Evolutionary conservation across 2,113 vertebrate genomes (phyloP).

Genomic region (Ginglymostoma cirratum): DNA sequence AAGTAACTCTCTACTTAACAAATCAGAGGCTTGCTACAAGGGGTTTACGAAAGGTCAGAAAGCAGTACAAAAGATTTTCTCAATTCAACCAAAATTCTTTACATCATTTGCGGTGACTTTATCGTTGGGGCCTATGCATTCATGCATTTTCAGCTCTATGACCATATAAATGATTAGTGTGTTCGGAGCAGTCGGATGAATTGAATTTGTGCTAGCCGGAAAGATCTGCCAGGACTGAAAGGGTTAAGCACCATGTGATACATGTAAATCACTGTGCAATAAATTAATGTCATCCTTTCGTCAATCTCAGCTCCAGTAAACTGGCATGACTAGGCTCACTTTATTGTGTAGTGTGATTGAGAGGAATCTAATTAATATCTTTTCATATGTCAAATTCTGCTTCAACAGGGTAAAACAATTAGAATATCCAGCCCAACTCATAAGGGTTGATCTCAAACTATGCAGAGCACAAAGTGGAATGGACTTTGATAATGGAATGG

Average conservation of each 20-base stretch:
- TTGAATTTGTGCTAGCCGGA: background rate
- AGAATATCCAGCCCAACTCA: background rate
- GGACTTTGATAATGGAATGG: background rate
- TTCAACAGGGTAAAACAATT: background rate
- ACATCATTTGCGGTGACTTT: background rate
- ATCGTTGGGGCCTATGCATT: background rate
- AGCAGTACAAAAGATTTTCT: background rate
- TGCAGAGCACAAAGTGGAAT: background rate
- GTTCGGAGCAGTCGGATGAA: background rate
- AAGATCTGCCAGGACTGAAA: slow-evolving; percentile 5
- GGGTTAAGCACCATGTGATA: background rate
- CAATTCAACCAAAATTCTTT: background rate
- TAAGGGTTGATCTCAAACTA: background rate
- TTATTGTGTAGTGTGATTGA: slow-evolving; percentile 14
- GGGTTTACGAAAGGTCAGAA: background rate
- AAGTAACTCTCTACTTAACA: background rate
- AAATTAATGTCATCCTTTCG: slow-evolving; percentile 33
- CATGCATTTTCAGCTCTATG: background rate
- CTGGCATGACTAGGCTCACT: background rate
- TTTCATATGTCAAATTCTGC: slow-evolving; percentile 18
- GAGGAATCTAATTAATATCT: slow-evolving; percentile 11
- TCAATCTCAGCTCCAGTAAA: background rate
- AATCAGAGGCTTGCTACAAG: background rate
- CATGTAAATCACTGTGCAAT: slow-evolving; percentile 27
- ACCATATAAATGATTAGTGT: background rate